These are phyloP conservation scores for Valencia hispanica DNA, from an alignment of 2,797 vertebrate genomes.

Conservation along the genomic window DNA sequence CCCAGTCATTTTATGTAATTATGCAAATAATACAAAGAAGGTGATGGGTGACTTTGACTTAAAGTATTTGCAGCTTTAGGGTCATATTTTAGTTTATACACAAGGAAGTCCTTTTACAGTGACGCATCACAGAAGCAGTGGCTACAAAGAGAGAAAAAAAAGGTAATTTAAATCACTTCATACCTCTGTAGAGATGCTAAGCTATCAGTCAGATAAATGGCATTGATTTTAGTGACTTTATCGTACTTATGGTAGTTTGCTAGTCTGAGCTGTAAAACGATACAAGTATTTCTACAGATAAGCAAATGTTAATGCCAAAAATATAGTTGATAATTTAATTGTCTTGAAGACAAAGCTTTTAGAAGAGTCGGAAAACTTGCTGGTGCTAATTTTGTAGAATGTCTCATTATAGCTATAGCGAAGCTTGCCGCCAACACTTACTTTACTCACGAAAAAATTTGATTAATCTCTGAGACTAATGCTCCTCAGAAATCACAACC, in stretches of 20 bases:
- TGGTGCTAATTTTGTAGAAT: not conserved
- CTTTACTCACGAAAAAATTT: not conserved
- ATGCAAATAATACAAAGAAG: not conserved
- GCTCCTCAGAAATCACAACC: slow-evolving; percentile 14
- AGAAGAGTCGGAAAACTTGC: not conserved
- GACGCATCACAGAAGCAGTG: not conserved
- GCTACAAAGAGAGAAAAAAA: not conserved
- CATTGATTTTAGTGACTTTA: not conserved
- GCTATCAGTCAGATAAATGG: not conserved
- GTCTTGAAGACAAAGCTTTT: not conserved
- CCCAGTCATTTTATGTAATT: not conserved
- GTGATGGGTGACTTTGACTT: not conserved
- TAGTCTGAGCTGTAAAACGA: not conserved
- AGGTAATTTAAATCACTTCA: not conserved
- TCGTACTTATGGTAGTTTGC: not conserved
- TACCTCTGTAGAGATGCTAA: not conserved
- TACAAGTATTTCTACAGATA: not conserved
- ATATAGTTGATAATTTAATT: not conserved
- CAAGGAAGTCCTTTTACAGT: not conserved
- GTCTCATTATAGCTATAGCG: not conserved
- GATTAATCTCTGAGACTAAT: not conserved
- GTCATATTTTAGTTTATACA: not conserved
- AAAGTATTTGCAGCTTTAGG: not conserved
- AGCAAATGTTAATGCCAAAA: not conserved
- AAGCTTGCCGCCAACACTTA: not conserved